These are phyloP conservation scores for Empis stercorea DNA, from an alignment of 2,888 invertebrate species.

Conservation along the genomic window DNA sequence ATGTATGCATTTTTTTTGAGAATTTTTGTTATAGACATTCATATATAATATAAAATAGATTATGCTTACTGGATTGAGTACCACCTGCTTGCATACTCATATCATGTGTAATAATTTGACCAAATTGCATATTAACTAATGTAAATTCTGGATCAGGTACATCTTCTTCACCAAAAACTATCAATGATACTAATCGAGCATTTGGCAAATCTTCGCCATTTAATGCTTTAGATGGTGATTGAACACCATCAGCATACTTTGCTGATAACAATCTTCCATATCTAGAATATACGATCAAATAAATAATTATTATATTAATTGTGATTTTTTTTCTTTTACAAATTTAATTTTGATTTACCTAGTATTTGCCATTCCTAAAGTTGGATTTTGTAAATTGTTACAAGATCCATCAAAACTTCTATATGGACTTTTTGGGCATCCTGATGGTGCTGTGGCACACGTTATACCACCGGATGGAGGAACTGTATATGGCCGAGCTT, in stretches of 20 bases:
- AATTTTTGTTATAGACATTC: no score
- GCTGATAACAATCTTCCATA: slow-evolving; percentile 37
- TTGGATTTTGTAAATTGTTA: slow-evolving; percentile 75
- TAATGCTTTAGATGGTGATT: slow-evolving; percentile 46
- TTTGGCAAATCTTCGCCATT: slow-evolving; percentile 56
- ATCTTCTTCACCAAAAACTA: slow-evolving; percentile 56
- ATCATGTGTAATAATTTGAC: slow-evolving; percentile 48
- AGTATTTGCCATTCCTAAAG: slow-evolving; percentile 67
- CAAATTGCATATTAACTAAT: slow-evolving; percentile 53
- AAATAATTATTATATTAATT: no score
- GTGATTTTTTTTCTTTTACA: no score
- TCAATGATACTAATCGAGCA: slow-evolving; percentile 54
- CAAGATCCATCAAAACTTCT: slow-evolving; percentile 85
- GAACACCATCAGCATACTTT: slow-evolving; percentile 38
- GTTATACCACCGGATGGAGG: slow-evolving; percentile 17
- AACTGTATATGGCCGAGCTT: background rate
- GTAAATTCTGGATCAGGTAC: slow-evolving; percentile 60
- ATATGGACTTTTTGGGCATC: slow-evolving; percentile 39
- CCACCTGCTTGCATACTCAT: slow-evolving; percentile 39
- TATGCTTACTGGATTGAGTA: slow-evolving; percentile 56
- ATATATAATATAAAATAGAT: no score
- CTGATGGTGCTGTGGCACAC: slow-evolving; percentile 25
- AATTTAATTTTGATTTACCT: no score
- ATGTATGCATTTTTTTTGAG: no score
- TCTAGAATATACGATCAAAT: slow-evolving; percentile 19